Conservation (phyloP, 30 jellyfish, hydroid and myxozoan genomes). For the Mastigias papua region DNA sequence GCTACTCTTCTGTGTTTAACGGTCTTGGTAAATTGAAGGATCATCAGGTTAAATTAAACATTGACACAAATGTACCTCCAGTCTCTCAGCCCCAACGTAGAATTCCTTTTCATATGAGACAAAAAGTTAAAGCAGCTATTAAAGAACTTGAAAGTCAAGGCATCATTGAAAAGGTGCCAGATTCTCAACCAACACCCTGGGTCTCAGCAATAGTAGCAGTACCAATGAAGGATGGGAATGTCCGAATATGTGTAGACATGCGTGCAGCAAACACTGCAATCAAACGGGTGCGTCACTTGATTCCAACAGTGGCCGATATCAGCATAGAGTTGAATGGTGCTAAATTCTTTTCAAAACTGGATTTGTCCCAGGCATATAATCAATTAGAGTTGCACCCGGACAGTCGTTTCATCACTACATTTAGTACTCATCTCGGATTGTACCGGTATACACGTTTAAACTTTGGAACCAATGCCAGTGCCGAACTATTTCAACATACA, state of each 20-base stretch:
- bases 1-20: slow-evolving; percentile 15
- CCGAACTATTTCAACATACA: slow-evolving; percentile 46
- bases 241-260: slow-evolving; percentile 83
- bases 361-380: slow-evolving; percentile 18
- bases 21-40: slow-evolving; percentile 28
- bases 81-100: slow-evolving; percentile 43
- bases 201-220: slow-evolving; percentile 60
- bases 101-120: slow-evolving; percentile 71
- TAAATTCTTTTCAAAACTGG: slow-evolving; percentile 36
- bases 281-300: slow-evolving; percentile 52
- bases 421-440: slow-evolving; percentile 22
- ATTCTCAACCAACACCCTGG: slow-evolving; percentile 66
- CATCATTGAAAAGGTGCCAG: slow-evolving; percentile 65
- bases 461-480: slow-evolving; percentile 3
- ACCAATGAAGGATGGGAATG: slow-evolving; percentile 67
- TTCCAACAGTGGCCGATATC: slow-evolving; percentile 43
- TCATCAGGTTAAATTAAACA: slow-evolving; percentile 5
- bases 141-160: slow-evolving; percentile 60
- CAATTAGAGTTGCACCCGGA: slow-evolving; percentile 14
- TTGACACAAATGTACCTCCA: slow-evolving; percentile 45
- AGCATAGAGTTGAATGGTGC: slow-evolving; percentile 29
- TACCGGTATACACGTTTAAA: background rate
- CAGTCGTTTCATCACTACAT: slow-evolving; percentile 36
- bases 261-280: slow-evolving; percentile 76
- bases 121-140: slow-evolving; percentile 49